Evolutionary conservation across 2,888 invertebrate species (phyloP), one percentile per base, ranked within the genome.

Genomic region (Epistrophella euchroma): DNA sequence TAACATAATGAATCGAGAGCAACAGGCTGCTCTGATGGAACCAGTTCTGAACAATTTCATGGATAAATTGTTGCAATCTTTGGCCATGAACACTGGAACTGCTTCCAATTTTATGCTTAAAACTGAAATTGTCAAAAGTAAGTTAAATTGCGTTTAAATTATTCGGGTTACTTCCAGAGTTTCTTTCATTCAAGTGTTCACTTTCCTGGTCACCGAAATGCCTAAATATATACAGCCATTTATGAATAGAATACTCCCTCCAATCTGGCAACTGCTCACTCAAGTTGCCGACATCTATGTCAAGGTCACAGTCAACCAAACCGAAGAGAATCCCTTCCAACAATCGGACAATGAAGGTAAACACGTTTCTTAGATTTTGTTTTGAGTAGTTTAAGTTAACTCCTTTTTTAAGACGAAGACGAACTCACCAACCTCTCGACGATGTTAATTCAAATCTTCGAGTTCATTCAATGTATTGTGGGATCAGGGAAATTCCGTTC

Each of bases 11-110:
- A 93, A 93, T 66, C 95, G 94, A 88, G 93, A 93, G 78, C 93
- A 94, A 75, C 94, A 94, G 71, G 93, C 94, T 66, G 93, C 93
- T 55, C 93, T 95, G 89, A 91, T 96, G 88, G 94, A 93, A 88
- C 95, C 95, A n/a, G 93, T 95, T n/a, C 90, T 96, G 56, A 94
- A 95, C 0, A 94, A 94, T 90, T 96, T 96, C 89, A 94, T 95
- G 89, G 94, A 95, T 88, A 95, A 95, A 62, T 93, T 96, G 80
- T 92, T 94, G 37, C 91, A 94, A 71, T 94, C 93, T 74, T 91
- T 96, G 9, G 93, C 93, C 66, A 92, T 93, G 76, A 93, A 94
- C 22, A 93, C 94, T 90, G 94, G 93, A 4, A 90, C 91, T 15
- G 92, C 92, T 0, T 93, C 93, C 45, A 95, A 95, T 90, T 94